Base-by-base conservation (phyloP, 2,797 vertebrate genomes). In the Alfaro cultratus region DNA sequence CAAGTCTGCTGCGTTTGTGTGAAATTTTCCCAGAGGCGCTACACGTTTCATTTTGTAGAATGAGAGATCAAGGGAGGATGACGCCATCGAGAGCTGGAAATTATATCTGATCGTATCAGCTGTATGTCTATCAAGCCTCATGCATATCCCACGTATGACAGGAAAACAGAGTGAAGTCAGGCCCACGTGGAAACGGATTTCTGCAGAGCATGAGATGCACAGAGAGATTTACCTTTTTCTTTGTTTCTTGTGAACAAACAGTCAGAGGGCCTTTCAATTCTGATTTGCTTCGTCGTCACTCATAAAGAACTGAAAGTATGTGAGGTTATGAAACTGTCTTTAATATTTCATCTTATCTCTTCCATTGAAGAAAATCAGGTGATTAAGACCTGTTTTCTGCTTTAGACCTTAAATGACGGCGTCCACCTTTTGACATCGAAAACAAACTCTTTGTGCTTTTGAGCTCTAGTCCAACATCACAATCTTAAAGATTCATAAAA, bases 131-230 rank as follows among this genome's bases (percentile, higher is more conserved):
- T 71, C 9, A 16, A 46, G 75, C 68, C 76, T 89, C 78, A 84
- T 83, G 76, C 74, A 55, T 82, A 76, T 75, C 89, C 88, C 87
- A 89, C 80, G 83, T 81, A 84, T 88, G 88, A 87, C 89, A 89
- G 92, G 90, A 93, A 92, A 83, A 76, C 46, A 82, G 60, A 51
- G n/a, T 80, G 51, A 80, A 51, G 82, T 85, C 41, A 75, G 70
- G 75, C 36, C 92, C 91, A 93, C 90, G 81, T 93, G 91, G 90
- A 93, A 93, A 81, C 49, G 31, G 49, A 78, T 31, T 21, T 62
- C 13, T 15, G 51, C 45, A 71, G 81, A 72, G 39, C 46, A 79
- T 51, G 12, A 78, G 36, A 87, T 3, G 26, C 68, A 16, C 67
- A 45, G 67, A 86, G 73, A 78, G 84, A 79, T 86, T 71, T 71